Evolutionary conservation across 2,888 invertebrate species (phyloP).

Genomic region (Phaonia tiefii): DNA sequence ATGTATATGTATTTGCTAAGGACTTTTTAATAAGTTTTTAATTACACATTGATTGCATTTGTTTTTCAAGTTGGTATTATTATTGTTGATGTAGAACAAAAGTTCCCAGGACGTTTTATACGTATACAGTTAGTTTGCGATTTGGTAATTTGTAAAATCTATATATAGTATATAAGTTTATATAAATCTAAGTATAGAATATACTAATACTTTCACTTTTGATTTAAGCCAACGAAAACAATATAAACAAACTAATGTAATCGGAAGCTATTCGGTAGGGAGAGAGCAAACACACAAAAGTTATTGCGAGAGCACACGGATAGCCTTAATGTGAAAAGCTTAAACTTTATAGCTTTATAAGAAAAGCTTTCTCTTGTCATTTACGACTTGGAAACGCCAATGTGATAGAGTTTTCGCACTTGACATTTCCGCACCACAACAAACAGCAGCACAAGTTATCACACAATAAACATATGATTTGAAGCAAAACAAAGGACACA

Average conservation of each 20-base stretch:
- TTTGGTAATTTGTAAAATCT: background rate
- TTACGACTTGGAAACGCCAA: conserved; percentile 2
- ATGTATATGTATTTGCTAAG: background rate
- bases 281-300: conserved; percentile 7
- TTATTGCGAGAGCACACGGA: background rate
- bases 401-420: conserved; percentile 42
- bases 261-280: background rate
- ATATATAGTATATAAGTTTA: too few relatives aligned
- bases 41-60: conserved; percentile 37
- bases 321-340: background rate
- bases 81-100: background rate
- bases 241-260: conserved; percentile 7
- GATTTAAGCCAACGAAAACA: background rate
- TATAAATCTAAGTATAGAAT: too few relatives aligned
- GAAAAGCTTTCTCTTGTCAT: conserved; percentile 49
- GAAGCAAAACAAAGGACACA: conserved; percentile 24
- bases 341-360: background rate
- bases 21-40: conserved; percentile 29
- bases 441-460: conserved; percentile 21
- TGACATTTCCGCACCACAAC: conserved; percentile 52
- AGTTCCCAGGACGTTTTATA: background rate
- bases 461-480: conserved; percentile 51
- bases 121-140: background rate
- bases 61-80: background rate
- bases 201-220: conserved; percentile 15